Evolutionary conservation across 2,888 invertebrate species (phyloP), one percentile per base, ranked within the genome.

Genomic region (Sesia bembeciformis): DNA sequence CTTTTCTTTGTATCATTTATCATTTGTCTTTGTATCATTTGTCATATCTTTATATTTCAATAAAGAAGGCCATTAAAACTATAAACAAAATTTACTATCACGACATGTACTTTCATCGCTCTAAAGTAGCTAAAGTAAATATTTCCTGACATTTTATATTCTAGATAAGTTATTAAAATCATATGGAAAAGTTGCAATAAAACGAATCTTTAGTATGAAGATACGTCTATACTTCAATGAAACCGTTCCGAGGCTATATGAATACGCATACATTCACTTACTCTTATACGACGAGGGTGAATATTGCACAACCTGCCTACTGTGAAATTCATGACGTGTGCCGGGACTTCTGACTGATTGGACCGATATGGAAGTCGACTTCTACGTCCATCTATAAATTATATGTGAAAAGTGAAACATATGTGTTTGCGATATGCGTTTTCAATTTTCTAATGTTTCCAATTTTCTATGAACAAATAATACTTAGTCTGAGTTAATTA

Each of bases 311-410:
- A 65, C 59, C 61, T 61, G 67, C 68, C 72, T 78, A 68, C 76
- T 83, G 70, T 74, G 73, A 80, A 78, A 85, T 86, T 84, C 84
- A 86, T 81, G 79, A 79, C 78, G 71, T 76, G 74, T 68, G 67
- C 69, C 68, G 70, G 68, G 70, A 67, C 67, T 72, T 66, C 75
- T 77, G 81, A 80, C 82, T 84, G 84, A 85, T 84, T 84, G 82
- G 72, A 74, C 72, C 60, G 64, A 65, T 69, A 66, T 72, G 63
- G 72, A 70, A 68, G 68, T 66, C 66, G 73, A 74, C 70, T 74
- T 63, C 62, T 60, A 65, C 56, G 38, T 50, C 50, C 38, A 50
- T 39, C 46, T 46, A 50, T 50, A 42, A 6, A 6, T 42, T 42
- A 42, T 42, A 42, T 7, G 42, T 2, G 5, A 42, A 42, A 42